Base-by-base conservation (phyloP, 2,888 invertebrate genomes). In the Nymphalis urticae region DNA sequence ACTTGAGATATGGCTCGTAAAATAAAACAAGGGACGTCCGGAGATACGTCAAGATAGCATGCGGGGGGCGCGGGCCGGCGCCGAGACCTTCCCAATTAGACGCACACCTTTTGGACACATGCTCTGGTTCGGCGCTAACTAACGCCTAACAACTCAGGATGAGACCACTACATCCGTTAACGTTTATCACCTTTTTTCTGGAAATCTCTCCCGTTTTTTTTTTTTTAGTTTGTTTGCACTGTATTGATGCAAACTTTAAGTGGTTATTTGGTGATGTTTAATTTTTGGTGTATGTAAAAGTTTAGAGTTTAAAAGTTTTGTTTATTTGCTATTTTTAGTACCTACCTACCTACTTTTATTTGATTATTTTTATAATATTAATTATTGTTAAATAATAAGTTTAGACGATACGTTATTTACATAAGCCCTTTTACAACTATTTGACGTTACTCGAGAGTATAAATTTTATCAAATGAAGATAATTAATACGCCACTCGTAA, bases 81-180 rank as follows among this genome's bases (percentile, higher is more conserved):
- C 89, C 86, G 81, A 77, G 58, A 58, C 58, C 82, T 79, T 76
- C 90, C 92, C 93, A 93, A 93, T 93, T 93, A 93, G 92, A 88
- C 84, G 84, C 89, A 92, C 92, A 92, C 92, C 92, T 92, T 92
- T 91, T 85, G 87, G 90, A 90, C 91, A 92, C 90, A 89, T 92
- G 91, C 90, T 88, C 85, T 85, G 84, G 80, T 85, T 85, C 42
- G 82, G 86, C 87, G 69, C 71, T 86, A 89, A 89, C 88, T 86
- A 87, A 86, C 85, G 81, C 83, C 84, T 82, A 85, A 87, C 88
- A 86, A 85, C 82, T 78, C 85, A 85, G 82, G 85, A 85, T 83
- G 80, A 78, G 82, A 82, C 82, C 83, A 78, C 82, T 77, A 87
- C 87, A 89, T 88, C 87, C 89, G 88, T 86, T 85, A 83, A 80